phyloP scores from a whole-genome alignment of 2,113 vertebrate genomes.

The Cisticola juncidis region DNA sequence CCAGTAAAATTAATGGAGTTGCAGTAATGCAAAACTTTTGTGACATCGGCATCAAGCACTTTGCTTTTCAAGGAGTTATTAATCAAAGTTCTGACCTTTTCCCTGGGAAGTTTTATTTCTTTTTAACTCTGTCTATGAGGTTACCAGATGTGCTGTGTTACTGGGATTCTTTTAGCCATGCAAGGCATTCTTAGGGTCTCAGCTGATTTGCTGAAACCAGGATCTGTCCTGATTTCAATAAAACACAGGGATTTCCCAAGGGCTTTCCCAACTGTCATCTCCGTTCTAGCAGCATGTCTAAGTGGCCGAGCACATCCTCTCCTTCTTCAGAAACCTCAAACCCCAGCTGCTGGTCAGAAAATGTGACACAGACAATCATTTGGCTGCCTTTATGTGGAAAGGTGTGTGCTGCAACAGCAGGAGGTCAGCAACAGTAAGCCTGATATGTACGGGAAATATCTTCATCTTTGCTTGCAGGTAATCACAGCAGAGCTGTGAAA shows the following conservation, averaged over 20 bases:
- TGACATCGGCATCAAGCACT: not conserved
- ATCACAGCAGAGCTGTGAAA: not conserved
- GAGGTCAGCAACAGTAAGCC: not conserved
- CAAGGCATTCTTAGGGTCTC: not conserved
- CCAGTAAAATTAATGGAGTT: not conserved
- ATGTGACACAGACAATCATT: not conserved
- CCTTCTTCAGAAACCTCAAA: not conserved
- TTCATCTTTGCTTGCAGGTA: not conserved
- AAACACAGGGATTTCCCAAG: not conserved
- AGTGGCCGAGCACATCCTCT: not conserved
- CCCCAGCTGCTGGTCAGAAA: not conserved
- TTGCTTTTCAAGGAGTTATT: slow-evolving; percentile 14
- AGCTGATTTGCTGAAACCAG: slow-evolving; percentile 15
- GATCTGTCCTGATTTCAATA: not conserved
- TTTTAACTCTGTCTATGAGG: slow-evolving; percentile 7
- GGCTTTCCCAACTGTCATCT: not conserved
- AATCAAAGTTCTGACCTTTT: slow-evolving; percentile 33
- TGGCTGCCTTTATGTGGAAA: not conserved
- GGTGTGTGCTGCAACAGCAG: not conserved
- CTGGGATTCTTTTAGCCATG: not conserved
- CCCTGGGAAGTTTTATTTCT: slow-evolving; percentile 44
- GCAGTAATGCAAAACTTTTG: slow-evolving; percentile 2
- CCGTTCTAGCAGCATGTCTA: not conserved
- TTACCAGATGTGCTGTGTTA: slow-evolving; percentile 36
- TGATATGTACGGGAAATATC: not conserved